Evolutionary conservation across 2,113 vertebrate species (phyloP), one percentile per base, ranked within the genome.

Genomic region (Saguinus imperator): DNA sequence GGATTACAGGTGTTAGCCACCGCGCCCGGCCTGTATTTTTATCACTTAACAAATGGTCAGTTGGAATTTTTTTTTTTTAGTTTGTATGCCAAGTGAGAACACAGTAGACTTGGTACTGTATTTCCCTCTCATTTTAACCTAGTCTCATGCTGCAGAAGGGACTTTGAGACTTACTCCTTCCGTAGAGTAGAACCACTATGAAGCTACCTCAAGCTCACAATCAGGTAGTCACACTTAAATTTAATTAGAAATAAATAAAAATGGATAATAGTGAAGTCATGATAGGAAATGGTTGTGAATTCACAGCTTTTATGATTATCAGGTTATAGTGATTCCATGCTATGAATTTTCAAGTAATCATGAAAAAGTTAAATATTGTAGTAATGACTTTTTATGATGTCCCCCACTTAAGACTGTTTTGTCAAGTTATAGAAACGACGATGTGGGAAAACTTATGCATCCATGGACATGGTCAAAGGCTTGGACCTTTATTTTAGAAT

Each of bases 131-230:
- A 57, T 96, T 95, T 89, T 91, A 97, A 58, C 96, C 72, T 87
- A 40, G 64, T 72, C 7, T 45, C 58, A 73, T 40, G 77, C 9
- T 84, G 25, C 25, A 43, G 7, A 9, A 73, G 27, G 50, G 80
- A 64, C 52, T 94, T 66, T 70, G 81, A 45, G 86, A 64, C 23
- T 20, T 87, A n/a, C 29, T 11, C 6, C 50, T 87, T 90, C 76
- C 32, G 27, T 66, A 86, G 85, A 95, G 70, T 86, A 82, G 50
- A 93, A 66, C 55, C 57, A 66, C 37, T 77, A 0, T 58, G 17
- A 94, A 82, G 32, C 94, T 97, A 96, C 97, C 94, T 97, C 95
- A 97, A 57, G 77, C n/a, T 87, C 40, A 82, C 80, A 94, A 29
- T 81, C 83, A 52, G 91, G 95, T 97, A 97, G 91, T 87, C 93